Evolutionary conservation across 2,888 invertebrate genomes (phyloP).

Genomic region (Aquatica leii): DNA sequence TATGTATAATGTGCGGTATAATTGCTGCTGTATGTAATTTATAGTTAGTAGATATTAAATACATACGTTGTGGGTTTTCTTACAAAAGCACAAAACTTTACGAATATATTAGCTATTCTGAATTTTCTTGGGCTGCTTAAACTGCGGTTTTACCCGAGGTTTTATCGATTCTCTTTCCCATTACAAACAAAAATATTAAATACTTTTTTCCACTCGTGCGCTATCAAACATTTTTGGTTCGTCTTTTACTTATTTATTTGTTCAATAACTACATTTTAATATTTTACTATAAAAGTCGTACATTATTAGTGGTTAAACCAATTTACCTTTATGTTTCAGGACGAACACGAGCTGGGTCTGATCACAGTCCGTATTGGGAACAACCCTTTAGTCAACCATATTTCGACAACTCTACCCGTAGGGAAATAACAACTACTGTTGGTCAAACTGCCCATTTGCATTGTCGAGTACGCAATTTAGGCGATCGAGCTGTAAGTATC

Average conservation of each 20-base stretch:
- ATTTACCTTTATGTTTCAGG: conserved; percentile 49
- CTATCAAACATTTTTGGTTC: background rate
- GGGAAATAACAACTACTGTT: conserved; percentile 86
- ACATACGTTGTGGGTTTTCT: conserved; percentile 12
- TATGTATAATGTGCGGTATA: conserved; percentile 18
- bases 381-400: conserved; percentile 86
- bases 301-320: background rate
- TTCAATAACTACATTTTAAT: background rate
- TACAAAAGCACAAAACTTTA: conserved; percentile 12
- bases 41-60: conserved; percentile 10
- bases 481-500: conserved; percentile 84
- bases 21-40: conserved; percentile 15
- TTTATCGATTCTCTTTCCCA: conserved; percentile 13
- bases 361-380: conserved; percentile 59
- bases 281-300: background rate
- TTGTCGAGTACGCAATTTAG: conserved; percentile 86
- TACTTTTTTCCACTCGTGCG: conserved; percentile 10
- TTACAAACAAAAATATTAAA: conserved; percentile 18
- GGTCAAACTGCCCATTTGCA: conserved; percentile 87
- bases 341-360: conserved; percentile 51
- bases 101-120: conserved; percentile 16
- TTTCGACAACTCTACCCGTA: conserved; percentile 86
- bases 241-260: background rate
- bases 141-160: conserved; percentile 6
- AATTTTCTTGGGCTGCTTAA: conserved; percentile 13